Evolutionary conservation across 2,888 invertebrate genomes (phyloP), one percentile per base, ranked within the genome.

Genomic region (Bedellia somnulentella): DNA sequence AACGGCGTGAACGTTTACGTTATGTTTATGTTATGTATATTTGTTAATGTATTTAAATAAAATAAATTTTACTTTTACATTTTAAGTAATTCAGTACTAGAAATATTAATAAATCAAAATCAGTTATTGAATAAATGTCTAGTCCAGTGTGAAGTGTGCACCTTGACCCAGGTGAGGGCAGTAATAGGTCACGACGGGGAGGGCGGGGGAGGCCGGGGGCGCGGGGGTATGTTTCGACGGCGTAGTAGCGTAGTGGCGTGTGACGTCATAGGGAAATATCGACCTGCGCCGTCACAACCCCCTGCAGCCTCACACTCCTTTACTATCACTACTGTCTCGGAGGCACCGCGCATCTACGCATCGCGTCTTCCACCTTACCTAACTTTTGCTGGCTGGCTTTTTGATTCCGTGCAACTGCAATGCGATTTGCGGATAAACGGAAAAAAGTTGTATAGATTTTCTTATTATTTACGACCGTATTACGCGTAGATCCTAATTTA

Each of bases 221-320:
- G 27, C 47, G 49, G 40, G 40, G 45, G 70, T n/a, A n/a, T n/a
- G 70, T 71, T 71, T 67, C 67, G 59, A 63, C 66, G 66, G 64
- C 58, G 67, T 71, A 73, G 71, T 71, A 71, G 62, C 64, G 71
- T 75, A 70, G 59, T 73, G 75, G 71, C 73, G 75, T 75, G 71
- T 71, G 49, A n/a, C n/a, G n/a, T n/a, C n/a, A n/a, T n/a, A n/a
- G n/a, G n/a, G n/a, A n/a, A n/a, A n/a, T n/a, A n/a, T n/a, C n/a
- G n/a, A n/a, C n/a, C n/a, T 36, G 55, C 52, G 55, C 57, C 49
- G 46, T 68, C 67, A 68, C 68, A 68, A 70, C 61, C 66, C 53
- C 43, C 41, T 41, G 43, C 47, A 59, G 70, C 70, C 68, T 68
- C 68, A 73, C 49, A 68, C 57, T 52, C 63, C 47, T 43, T 37